Base-by-base conservation (phyloP, 1,140 invertebrate species). In the Platorchestia sp. region DNA sequence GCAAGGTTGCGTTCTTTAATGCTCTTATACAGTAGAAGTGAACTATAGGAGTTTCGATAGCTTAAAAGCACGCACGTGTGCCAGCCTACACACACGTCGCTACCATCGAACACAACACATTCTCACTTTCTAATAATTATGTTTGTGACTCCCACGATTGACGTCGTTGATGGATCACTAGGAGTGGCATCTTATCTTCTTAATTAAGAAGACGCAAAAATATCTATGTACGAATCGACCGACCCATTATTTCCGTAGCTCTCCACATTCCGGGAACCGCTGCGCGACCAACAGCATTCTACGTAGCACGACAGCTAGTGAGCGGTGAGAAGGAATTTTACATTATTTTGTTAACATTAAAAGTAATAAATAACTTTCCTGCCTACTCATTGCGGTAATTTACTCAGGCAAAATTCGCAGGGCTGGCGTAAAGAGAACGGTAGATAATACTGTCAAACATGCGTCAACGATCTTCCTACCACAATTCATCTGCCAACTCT, bases 51-150 rank as follows among this genome's bases (percentile, higher is more conserved):
- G 36, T 27, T 75, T 75, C 36, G 59, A 89, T 44, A 89, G n/a
- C 87, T 89, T 42, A 89, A 5, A 89, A 41, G 41, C n/a, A 89
- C 87, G 87, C 87, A 89, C 43, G 36, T 41, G 87, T 36, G 87
- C 87, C 41, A 36, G 14, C 36, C 53, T 14, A 75, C 36, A 75
- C 59, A 75, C 59, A 75, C 59, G 3, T 75, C 59, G 36, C 59
- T 36, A 75, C 36, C 27, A 75, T 75, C 59, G 41, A 5, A 89
- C 87, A 89, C 87, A 89, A 89, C 87, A 89, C 87, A 44, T 89
- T 41, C 87, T 89, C 43, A 89, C 87, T 89, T 89, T 89, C 87
- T 89, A 89, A 27, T 41, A 89, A 89, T 89, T 89, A 27, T 89
- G 87, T 89, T 89, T 89, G 87, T 42, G 43, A 42, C 87, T 89